Evolutionary conservation across 2,113 vertebrate genomes (phyloP), one percentile per base, ranked within the genome.

Genomic region (Salvelinus fontinalis): DNA sequence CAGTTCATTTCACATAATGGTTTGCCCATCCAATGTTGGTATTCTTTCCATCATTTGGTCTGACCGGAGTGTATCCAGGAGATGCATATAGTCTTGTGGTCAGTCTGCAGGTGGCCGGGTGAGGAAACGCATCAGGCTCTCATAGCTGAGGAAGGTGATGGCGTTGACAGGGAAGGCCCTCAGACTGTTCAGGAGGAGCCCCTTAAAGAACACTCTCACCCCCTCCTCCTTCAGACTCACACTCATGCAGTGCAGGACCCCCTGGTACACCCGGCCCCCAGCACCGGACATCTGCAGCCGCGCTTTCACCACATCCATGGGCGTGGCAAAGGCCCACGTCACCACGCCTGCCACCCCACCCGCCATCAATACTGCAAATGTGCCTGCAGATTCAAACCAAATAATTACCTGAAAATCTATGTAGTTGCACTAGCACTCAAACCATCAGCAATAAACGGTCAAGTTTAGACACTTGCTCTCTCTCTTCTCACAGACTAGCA

Each of bases 101-200:
- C 76, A 75, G 14, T 74, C 67, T 1, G 5, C 18, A 0, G 72
- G 48, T 3, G 13, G 67, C 12, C 83, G 79, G n/a, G n/a, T 92
- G 81, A 93, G 83, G 1, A 27, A 7, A 39, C 75, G 87, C 80
- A 95, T 88, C 20, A 96, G 86, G 71, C 85, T 87, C 79, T 96
- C 95, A 0, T 94, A 96, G 86, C 92, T 92, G 51, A 96, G 89
- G 87, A 96, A 96, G 71, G 93, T 95, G 80, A 95, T 76, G 0
- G 95, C 94, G 0, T 96, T 96, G 78, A 96, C 95, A 0, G 95
- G 95, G 68, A 96, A 95, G 12, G 94, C 95, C 0, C 95, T 91
- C 31, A 95, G 65, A 9, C 92, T 93, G 89, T 96, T 96, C 48
- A 95, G 88, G 4, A 90, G 79, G 1, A 96, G 88, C 0, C 95